Evolutionary conservation across 2,797 vertebrate genomes (phyloP), one percentile per base, ranked within the genome.

Genomic region (Galaxias olidus): DNA sequence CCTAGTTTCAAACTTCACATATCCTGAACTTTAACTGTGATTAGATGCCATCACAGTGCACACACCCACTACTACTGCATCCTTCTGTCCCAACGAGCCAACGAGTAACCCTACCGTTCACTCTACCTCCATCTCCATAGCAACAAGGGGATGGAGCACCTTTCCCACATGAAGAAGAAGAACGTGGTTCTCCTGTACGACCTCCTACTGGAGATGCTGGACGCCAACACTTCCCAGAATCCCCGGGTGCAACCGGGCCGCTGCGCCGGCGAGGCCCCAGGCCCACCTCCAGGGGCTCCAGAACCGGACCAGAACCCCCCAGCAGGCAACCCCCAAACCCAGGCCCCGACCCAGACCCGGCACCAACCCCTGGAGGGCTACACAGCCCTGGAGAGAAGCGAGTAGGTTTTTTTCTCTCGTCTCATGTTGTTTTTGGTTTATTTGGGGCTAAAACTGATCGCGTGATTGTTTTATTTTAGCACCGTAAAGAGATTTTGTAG

Each of bases 91-190:
- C 44, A 51, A 30, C 30, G 30, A 1, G 14, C 19, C n/a, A n/a
- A n/a, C n/a, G n/a, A n/a, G n/a, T n/a, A n/a, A n/a, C 47, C 12
- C 14, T 50, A 41, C n/a, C n/a, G n/a, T n/a, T 18, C 6, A 13
- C 8, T 13, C 9, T 44, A n/a, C 13, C 17, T 11, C 20, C 46
- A 6, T 72, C 48, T 64, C 59, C 20, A 0, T 78, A 99, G 97
- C 79, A 98, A 99, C 93, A 99, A 97, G 87, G 97, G 97, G 61
- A 96, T 98, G 91, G 96, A 97, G 73, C 97, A 99, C 61, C 92
- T 99, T 47, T 94, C 95, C 73, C 94, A 83, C 84, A 99, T 99
- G 96, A 98, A 98, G 89, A 95, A 94, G 77, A 98, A 95, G 84
- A 99, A 99, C 0, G 93, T 98, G 75, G 95, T 99, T 5, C 91